A percentile compares a stretch with the other conserved stretches of the same genome.
phyloP scores from a whole-genome alignment of 2,113 vertebrate genomes.

The Hippocampus barbouri region DNA sequence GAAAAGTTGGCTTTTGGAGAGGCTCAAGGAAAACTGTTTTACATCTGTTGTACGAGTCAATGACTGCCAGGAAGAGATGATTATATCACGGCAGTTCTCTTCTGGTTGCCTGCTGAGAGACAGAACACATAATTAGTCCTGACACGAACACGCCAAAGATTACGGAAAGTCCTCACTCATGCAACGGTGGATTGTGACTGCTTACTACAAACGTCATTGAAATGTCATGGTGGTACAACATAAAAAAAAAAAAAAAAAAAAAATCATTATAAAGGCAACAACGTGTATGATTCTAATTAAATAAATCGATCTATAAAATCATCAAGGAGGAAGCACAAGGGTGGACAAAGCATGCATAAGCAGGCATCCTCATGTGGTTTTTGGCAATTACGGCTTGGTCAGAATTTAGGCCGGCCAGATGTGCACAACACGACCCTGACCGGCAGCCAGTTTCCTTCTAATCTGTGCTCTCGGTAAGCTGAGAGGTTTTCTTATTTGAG shows the following conservation, averaged over 20 bases:
- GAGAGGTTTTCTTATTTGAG: constrained; percentile 39
- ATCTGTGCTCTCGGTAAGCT: constrained; percentile 51
- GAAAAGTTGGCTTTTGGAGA: constrained; percentile 21
- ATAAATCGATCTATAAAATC: neutral
- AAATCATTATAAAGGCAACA: neutral
- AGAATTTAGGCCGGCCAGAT: constrained; percentile 41
- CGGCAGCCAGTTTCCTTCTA: constrained; percentile 58
- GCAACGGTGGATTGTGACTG: constrained; percentile 66
- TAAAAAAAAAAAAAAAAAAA: neutral
- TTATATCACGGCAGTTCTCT: constrained; percentile 70
- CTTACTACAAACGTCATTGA: constrained; percentile 56
- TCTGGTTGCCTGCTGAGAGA: constrained; percentile 66
- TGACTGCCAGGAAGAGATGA: constrained; percentile 46
- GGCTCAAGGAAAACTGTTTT: constrained; percentile 21
- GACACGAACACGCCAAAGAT: constrained; percentile 19
- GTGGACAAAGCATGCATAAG: constrained; percentile 54
- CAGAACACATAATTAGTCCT: constrained; percentile 40
- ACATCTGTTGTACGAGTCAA: constrained; percentile 51
- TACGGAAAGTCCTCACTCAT: constrained; percentile 59
- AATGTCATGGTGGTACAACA: constrained; percentile 9
- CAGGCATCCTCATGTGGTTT: constrained; percentile 40
- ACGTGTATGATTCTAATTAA: constrained; percentile 9
- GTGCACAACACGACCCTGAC: constrained; percentile 55
- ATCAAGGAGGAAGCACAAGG: constrained; percentile 15
- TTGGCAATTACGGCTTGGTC: constrained; percentile 33